Base-by-base conservation (phyloP, 2,797 vertebrate genomes). In the Spatula clypeata region DNA sequence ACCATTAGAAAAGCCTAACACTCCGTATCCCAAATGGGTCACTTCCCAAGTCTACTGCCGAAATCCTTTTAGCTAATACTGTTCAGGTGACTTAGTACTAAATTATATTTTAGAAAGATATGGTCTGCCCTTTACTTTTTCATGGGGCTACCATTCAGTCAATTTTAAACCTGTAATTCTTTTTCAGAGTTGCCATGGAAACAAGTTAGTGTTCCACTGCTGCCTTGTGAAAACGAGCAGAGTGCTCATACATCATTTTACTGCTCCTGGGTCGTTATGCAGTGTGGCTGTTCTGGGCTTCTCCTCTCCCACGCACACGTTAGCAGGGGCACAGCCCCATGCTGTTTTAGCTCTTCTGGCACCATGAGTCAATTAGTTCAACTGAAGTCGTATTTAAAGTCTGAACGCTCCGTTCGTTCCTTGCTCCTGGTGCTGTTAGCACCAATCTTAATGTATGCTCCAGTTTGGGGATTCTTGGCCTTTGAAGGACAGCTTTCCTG, bases 21-120 rank as follows among this genome's bases (percentile, higher is more conserved):
- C 80, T 94, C 81, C 92, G 13, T 94, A 91, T 95, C 96, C 95
- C 97, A 96, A 82, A 94, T 79, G 95, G 94, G 93, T 94, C 88
- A 55, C 97, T 97, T 97, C 95, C 94, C 94, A 90, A 95, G 93
- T 82, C 94, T 74, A 60, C 60, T 72, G 95, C 93, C 44, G 88
- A 96, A 95, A 97, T 96, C 95, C 95, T 95, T 97, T 97, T 96
- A 97, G 97, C 96, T 95, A 97, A 97, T 95, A 61, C 95, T 87
- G 92, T 96, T 97, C 94, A 93, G 96, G 94, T 95, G 96, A 96
- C 96, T 95, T 95, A 94, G 76, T 94, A 90, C 95, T 97, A 96
- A 97, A 96, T 97, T 97, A 96, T 97, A 96, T 96, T 97, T 97
- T 82, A 91, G 97, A 91, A 95, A 96, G 95, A 95, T 97, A 96